phyloP scores from a whole-genome alignment of 2,888 invertebrate genomes.

The Drosophila formosana region DNA sequence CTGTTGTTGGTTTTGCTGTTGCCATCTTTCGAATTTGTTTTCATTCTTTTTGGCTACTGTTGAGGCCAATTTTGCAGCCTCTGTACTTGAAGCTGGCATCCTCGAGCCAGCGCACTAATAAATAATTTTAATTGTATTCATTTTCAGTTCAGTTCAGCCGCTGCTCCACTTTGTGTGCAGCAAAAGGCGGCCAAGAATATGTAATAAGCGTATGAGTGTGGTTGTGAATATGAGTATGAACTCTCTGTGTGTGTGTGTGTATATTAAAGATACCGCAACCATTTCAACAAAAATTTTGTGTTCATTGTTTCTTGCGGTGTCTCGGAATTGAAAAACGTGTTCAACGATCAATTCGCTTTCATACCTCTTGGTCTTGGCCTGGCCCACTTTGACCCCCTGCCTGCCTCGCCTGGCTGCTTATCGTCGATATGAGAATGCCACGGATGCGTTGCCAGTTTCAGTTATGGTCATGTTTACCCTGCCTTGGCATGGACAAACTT shows the following conservation, averaged over 20 bases:
- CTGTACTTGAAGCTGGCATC: constrained; percentile 66
- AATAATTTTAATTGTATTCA: constrained; percentile 79
- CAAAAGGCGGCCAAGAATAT: constrained; percentile 59
- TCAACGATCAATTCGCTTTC: constrained; percentile 60
- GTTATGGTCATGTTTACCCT: constrained; percentile 45
- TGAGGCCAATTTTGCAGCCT: constrained; percentile 60
- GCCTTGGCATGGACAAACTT: constrained; percentile 69
- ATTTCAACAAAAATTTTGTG: constrained; percentile 33
- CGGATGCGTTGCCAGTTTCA: constrained; percentile 30
- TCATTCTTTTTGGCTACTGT: constrained; percentile 52
- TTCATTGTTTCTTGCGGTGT: constrained; percentile 38
- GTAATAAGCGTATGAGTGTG: constrained; percentile 10
- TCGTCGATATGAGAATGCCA: constrained; percentile 18
- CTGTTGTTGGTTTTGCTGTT: constrained; percentile 25
- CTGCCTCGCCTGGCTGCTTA: constrained; percentile 23
- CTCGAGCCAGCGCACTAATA: constrained; percentile 67
- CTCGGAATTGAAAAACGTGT: constrained; percentile 69
- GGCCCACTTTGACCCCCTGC: constrained; percentile 2
- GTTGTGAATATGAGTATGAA: not conserved
- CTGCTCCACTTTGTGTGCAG: constrained; percentile 63
- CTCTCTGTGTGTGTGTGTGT: not conserved
- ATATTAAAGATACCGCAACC: constrained; percentile 25
- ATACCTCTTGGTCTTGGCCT: constrained; percentile 19
- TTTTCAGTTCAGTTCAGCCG: constrained; percentile 37
- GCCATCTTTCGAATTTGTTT: constrained; percentile 64